Percentiles rank a stretch among this genome's conserved stretches.
phyloP scores from a whole-genome alignment of 2,888 invertebrate species.

The Cerastis leucographa region DNA sequence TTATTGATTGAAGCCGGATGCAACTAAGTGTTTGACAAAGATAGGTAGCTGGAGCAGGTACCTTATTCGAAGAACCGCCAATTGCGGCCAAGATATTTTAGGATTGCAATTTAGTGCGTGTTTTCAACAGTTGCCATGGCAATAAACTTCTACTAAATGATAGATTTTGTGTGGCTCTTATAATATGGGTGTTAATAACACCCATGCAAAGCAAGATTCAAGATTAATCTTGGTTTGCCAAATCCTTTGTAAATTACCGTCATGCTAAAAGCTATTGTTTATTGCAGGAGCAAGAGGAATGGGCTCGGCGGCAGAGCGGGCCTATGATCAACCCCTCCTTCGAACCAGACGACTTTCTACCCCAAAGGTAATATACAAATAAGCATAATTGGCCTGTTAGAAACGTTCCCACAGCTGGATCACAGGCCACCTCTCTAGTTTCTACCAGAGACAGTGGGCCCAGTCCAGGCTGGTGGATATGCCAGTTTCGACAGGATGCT shows the following conservation, averaged over 20 bases:
- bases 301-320: conserved; percentile 82
- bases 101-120: too few species aligned
- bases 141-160: too few species aligned
- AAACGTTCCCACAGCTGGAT: not conserved
- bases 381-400: not conserved
- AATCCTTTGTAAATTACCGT: not conserved
- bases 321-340: conserved; percentile 89
- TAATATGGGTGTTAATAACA: too few species aligned
- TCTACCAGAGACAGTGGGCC: not conserved
- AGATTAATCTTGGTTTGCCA: not conserved
- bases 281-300: conserved; percentile 85
- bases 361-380: conserved; percentile 79
- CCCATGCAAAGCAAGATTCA: too few species aligned
- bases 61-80: too few species aligned
- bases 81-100: too few species aligned
- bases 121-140: too few species aligned
- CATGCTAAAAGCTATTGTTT: conserved; percentile 5
- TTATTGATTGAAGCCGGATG: too few species aligned
- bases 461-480: not conserved
- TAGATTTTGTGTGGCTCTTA: too few species aligned
- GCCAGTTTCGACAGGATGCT: not conserved
- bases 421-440: not conserved
- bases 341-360: conserved; percentile 87
- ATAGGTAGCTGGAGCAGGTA: too few species aligned
- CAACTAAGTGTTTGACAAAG: too few species aligned